A percentile compares a stretch with the other conserved stretches of the same genome.
Conservation (phyloP, 2,797 vertebrate species). For the Helicolenus hilgendorfi region DNA sequence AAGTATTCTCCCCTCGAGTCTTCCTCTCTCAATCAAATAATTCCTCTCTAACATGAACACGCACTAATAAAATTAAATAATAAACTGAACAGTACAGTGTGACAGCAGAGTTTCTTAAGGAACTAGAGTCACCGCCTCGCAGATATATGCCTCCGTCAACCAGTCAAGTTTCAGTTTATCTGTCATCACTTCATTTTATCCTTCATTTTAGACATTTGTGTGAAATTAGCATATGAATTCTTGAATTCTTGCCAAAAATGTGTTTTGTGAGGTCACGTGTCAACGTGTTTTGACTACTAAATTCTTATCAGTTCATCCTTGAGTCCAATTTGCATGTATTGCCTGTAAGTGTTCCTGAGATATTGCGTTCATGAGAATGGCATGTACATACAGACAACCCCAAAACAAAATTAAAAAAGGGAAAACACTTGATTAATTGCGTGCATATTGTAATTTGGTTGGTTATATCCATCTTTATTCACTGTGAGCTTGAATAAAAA, state of each 20-base stretch:
- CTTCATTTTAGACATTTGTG: neutral
- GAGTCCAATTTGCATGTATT: neutral
- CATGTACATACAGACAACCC: neutral
- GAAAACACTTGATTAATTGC: neutral
- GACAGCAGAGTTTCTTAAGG: too few species aligned
- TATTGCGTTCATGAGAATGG: neutral
- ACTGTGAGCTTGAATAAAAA: neutral
- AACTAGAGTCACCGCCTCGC: too few species aligned
- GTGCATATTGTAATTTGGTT: neutral
- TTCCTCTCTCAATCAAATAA: neutral
- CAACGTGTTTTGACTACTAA: too few species aligned
- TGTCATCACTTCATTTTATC: too few species aligned
- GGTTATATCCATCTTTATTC: neutral
- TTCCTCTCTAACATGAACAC: neutral
- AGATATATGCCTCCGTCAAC: too few species aligned
- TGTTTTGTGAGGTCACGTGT: too few species aligned
- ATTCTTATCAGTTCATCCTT: neutral
- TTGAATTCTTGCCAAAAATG: neutral
- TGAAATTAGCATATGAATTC: neutral
- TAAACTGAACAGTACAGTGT: neutral
- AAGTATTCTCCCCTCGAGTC: neutral
- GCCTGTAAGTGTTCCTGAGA: neutral
- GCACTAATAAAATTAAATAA: neutral
- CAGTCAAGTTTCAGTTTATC: too few species aligned
- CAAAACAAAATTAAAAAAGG: neutral